Percentiles rank a stretch among this genome's conserved stretches.
These are phyloP conservation scores for Athrips mouffetella DNA, from an alignment of 2,888 invertebrate genomes.

Conservation along the genomic window DNA sequence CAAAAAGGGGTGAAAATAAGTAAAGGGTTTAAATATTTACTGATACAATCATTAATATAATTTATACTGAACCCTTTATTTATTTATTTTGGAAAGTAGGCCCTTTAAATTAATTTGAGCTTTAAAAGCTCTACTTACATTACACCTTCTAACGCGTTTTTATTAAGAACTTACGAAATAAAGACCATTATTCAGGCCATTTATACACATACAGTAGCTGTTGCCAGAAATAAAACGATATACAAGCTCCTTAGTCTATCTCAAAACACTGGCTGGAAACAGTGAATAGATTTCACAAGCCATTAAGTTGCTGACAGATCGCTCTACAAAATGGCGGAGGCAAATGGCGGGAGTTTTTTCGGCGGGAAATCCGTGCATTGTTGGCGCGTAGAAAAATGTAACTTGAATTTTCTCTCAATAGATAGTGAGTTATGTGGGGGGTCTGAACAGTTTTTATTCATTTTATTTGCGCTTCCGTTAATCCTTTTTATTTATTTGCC, in stretches of 20 bases:
- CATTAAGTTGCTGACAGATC: slow-evolving; percentile 81
- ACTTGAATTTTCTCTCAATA: slow-evolving; percentile 64
- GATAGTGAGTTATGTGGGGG: slow-evolving; percentile 58
- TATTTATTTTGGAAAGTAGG: too few species aligned
- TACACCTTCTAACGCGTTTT: too few species aligned
- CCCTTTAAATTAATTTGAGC: too few species aligned
- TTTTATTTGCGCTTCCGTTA: slow-evolving; percentile 39
- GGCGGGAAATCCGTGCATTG: slow-evolving; percentile 60
- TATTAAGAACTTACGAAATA: slow-evolving; percentile 13
- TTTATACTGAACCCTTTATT: too few species aligned
- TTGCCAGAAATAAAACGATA: slow-evolving; percentile 32
- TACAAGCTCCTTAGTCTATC: slow-evolving; percentile 34
- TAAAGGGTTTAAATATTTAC: too few species aligned
- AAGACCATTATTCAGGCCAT: slow-evolving; percentile 25
- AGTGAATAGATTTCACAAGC: slow-evolving; percentile 77
- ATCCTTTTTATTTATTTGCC: slow-evolving; percentile 49
- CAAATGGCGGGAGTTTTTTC: slow-evolving; percentile 68
- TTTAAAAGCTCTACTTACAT: too few species aligned
- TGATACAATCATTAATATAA: too few species aligned
- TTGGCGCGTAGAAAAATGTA: slow-evolving; percentile 55
- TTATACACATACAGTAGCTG: slow-evolving; percentile 20
- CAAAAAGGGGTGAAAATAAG: too few species aligned
- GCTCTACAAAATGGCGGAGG: slow-evolving; percentile 64
- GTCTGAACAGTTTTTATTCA: slow-evolving; percentile 44
- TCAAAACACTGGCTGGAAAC: slow-evolving; percentile 39